These are phyloP conservation scores for Ligdia adustata DNA, from an alignment of 2,888 invertebrate species.

Conservation along the genomic window DNA sequence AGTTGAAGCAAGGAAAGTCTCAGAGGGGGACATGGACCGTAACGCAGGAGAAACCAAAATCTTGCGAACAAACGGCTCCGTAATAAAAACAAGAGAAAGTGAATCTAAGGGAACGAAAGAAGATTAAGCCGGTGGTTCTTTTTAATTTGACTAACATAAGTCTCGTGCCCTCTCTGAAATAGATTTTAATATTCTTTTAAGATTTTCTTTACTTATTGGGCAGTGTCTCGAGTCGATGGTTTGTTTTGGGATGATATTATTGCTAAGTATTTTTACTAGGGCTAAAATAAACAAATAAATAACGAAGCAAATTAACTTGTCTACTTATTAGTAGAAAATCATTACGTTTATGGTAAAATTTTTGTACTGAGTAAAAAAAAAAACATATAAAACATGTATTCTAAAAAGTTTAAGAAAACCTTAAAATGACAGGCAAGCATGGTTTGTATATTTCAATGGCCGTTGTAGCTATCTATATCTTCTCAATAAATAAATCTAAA, in stretches of 20 bases:
- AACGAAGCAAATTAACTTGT: too few species aligned
- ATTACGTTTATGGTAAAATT: too few species aligned
- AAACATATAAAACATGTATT: too few species aligned
- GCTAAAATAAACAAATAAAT: too few species aligned
- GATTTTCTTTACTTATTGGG: slow-evolving; percentile 20
- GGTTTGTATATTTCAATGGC: too few species aligned
- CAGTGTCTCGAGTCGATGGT: slow-evolving; percentile 11
- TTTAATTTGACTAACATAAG: slow-evolving; percentile 81
- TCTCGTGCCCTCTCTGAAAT: slow-evolving; percentile 41
- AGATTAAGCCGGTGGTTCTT: slow-evolving; percentile 78
- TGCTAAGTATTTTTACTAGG: too few species aligned
- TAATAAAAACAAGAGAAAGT: slow-evolving; percentile 86
- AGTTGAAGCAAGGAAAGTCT: slow-evolving; percentile 61
- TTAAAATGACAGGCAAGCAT: too few species aligned
- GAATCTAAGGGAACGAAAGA: slow-evolving; percentile 85
- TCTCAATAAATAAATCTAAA: too few species aligned
- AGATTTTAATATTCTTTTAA: slow-evolving; percentile 35
- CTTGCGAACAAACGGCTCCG: slow-evolving; percentile 83
- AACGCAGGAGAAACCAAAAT: slow-evolving; percentile 81
- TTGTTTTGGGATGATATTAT: not conserved
- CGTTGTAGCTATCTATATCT: too few species aligned
- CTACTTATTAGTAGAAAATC: too few species aligned
- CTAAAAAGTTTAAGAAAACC: too few species aligned
- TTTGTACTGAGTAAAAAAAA: too few species aligned
- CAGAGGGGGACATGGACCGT: slow-evolving; percentile 75